Percentiles rank a stretch among this genome's conserved stretches.
These are phyloP conservation scores for Trichomalopsis sarcophagae DNA, from an alignment of 1,140 invertebrate genomes.

Conservation along the genomic window DNA sequence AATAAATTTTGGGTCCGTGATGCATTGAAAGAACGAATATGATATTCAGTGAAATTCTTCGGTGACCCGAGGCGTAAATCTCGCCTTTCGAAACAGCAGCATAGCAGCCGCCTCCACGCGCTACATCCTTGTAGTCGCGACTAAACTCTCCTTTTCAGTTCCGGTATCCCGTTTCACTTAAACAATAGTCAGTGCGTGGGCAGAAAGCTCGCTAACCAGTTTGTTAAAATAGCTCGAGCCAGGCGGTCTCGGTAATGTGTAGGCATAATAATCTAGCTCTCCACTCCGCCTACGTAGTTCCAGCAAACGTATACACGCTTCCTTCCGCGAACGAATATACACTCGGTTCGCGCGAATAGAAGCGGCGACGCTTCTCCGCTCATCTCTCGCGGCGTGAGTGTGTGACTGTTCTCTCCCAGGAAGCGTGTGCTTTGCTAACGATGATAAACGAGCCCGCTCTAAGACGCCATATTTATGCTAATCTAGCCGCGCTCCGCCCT, in stretches of 20 bases:
- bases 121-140: too few species aligned
- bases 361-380: slow-evolving; percentile 58
- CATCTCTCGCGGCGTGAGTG: slow-evolving; percentile 35
- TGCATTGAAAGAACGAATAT: too few species aligned
- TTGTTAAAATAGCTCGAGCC: not conserved
- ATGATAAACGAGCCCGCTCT: slow-evolving; percentile 73
- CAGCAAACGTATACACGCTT: slow-evolving; percentile 48
- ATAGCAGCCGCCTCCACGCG: too few species aligned
- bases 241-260: not conserved
- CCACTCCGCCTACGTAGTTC: not conserved
- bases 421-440: slow-evolving; percentile 76
- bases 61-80: too few species aligned
- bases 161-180: not conserved
- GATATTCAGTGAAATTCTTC: too few species aligned
- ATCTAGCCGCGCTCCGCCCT: slow-evolving; percentile 61
- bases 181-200: not conserved
- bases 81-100: too few species aligned
- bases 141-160: not conserved
- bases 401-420: slow-evolving; percentile 73
- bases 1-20: too few species aligned
- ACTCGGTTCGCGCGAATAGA: slow-evolving; percentile 60
- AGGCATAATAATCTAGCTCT: not conserved
- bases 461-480: slow-evolving; percentile 76
- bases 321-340: slow-evolving; percentile 60
- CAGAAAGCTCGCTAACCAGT: not conserved